Conservation (phyloP, 2,113 vertebrate species). For the Hassar affinis region DNA sequence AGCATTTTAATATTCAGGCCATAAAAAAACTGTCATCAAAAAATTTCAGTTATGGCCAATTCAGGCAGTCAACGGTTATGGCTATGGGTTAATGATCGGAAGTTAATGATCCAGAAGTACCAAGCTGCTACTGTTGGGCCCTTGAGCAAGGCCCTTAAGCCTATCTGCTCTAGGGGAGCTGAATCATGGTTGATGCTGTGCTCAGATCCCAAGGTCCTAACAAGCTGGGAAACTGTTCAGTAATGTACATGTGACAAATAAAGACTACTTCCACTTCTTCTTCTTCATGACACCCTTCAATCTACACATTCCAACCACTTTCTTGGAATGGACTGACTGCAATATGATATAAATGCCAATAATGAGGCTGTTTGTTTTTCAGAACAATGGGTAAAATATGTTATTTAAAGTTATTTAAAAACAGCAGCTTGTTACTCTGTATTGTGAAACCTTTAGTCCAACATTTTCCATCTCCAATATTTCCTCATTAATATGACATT, state of each 20-base stretch:
- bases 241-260: no score
- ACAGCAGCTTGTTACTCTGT: not conserved
- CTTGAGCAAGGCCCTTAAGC: no score
- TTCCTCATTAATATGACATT: not conserved
- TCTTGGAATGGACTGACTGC: not conserved
- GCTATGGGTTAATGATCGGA: no score
- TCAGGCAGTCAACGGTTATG: no score
- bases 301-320: not conserved
- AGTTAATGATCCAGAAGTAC: no score
- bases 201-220: no score
- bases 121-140: no score
- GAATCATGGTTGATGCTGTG: no score
- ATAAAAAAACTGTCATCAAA: conserved; percentile 1
- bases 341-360: conserved; percentile 2
- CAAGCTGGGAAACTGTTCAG: no score
- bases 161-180: no score
- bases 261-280: no score
- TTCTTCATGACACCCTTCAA: not conserved
- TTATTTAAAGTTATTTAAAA: not conserved
- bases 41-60: not conserved
- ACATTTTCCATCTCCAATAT: not conserved
- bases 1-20: conserved; percentile 10
- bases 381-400: not conserved
- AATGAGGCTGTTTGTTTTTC: not conserved
- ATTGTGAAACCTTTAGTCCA: not conserved